phyloP scores from a whole-genome alignment of 2,797 vertebrate genomes.

The Rhinoraja longicauda region DNA sequence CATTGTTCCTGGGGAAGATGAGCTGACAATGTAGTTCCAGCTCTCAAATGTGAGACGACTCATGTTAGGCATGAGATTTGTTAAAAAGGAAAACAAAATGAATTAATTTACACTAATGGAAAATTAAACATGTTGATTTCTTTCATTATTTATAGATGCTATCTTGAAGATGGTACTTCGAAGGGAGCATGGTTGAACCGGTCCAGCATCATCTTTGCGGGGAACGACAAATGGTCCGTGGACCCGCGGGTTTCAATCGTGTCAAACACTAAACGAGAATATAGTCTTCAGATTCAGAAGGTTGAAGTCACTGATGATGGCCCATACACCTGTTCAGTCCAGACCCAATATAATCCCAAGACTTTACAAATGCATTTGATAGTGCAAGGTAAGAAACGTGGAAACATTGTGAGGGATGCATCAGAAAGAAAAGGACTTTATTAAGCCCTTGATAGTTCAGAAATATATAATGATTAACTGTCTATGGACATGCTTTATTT shows the following conservation, averaged over 20 bases:
- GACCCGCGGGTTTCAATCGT: slow-evolving; percentile 93
- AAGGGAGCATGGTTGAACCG: slow-evolving; percentile 98
- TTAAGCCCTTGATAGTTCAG: background rate
- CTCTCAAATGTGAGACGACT: background rate
- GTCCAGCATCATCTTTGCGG: slow-evolving; percentile 95
- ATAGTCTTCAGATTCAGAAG: slow-evolving; percentile 96
- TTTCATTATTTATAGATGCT: slow-evolving; percentile 69
- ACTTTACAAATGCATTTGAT: slow-evolving; percentile 90
- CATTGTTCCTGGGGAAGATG: background rate
- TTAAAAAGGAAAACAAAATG: background rate
- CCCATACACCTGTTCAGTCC: slow-evolving; percentile 90
- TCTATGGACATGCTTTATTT: background rate
- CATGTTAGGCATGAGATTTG: background rate
- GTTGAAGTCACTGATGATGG: slow-evolving; percentile 91
- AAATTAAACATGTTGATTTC: background rate
- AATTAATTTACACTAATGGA: background rate
- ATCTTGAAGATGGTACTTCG: slow-evolving; percentile 88
- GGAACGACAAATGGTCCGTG: slow-evolving; percentile 92
- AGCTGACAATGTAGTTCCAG: background rate
- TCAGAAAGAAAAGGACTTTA: background rate
- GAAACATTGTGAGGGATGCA: background rate
- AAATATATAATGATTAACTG: background rate
- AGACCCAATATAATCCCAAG: slow-evolving; percentile 81
- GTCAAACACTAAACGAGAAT: slow-evolving; percentile 83
- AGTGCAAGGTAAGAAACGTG: slow-evolving; percentile 75